Evolutionary conservation across 1,140 invertebrate genomes (phyloP), one percentile per base, ranked within the genome.

Genomic region (Laodelphax striatellus): DNA sequence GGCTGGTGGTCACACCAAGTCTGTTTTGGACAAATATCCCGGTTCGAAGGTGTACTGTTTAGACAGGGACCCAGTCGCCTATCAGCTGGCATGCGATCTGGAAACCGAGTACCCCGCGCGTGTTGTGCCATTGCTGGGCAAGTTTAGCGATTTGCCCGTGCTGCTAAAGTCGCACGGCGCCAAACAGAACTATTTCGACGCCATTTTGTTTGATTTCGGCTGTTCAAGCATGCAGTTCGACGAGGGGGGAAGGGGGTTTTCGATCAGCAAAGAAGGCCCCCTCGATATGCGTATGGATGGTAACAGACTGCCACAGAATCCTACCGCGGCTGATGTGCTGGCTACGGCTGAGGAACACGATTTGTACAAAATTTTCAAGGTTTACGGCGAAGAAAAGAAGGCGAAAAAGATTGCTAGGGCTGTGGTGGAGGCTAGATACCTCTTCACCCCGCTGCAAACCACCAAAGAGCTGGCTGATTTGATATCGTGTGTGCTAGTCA

Each of bases 231-330:
- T 97, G 90, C 95, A 98, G 74, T 85, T 95, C 71, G 87, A 96
- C 69, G 77, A 79, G 66, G 75, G 81, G 2, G 75, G 80, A 16
- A 78, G 95, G 70, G 95, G 95, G 5, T 98, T 98, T 75, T 83
- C 88, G 13, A 65, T 96, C 0, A 86, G 82, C 52, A 80, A 82
- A 70, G 81, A 95, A 78, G 92, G 91, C 0, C 88, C 87, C 9
- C 77, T 98, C 52, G 95, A 97, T 70, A 97, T 98, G 94, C 79
- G 94, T 70, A 98, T 98, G 94, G 90, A 95, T 77, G 82, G 84
- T 2, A 73, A 79, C 28, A 79, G 86, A 66, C 83, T 77, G 70
- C 77, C 82, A 16, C 76, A 84, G 46, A 76, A 82, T 66, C 82
- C 88, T 14, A 93, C 88, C 28, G 94, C 90, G 42, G 84, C 85